Evolutionary conservation across 2,888 invertebrate species (phyloP).

Genomic region (Torymus tubicola): DNA sequence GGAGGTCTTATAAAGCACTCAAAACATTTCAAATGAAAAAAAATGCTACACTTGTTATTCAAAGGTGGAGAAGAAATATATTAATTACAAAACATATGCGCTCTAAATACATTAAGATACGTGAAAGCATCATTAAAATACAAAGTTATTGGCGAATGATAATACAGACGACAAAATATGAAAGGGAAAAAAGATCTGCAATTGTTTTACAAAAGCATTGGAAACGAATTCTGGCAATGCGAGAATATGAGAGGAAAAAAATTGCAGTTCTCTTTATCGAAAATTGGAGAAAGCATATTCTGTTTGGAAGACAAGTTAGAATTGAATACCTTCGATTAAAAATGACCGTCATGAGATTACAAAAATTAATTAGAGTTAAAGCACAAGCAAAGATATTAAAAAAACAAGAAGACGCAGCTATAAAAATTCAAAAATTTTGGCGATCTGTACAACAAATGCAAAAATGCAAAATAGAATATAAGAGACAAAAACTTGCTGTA

Average conservation of each 20-base stretch:
- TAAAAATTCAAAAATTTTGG: slow-evolving; percentile 71
- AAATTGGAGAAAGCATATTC: slow-evolving; percentile 58
- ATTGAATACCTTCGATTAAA: slow-evolving; percentile 46
- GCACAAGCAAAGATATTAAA: neutral
- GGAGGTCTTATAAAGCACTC: slow-evolving; percentile 74
- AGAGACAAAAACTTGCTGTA: slow-evolving; percentile 63
- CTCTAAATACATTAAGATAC: neutral
- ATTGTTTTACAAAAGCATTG: slow-evolving; percentile 75
- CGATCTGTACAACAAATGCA: slow-evolving; percentile 58
- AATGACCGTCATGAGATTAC: slow-evolving; percentile 21
- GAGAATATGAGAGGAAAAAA: slow-evolving; percentile 57
- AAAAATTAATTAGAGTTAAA: slow-evolving; percentile 16
- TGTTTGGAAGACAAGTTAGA: slow-evolving; percentile 52
- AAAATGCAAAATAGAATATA: slow-evolving; percentile 49
- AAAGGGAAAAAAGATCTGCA: slow-evolving; percentile 62
- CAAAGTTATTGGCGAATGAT: slow-evolving; percentile 39
- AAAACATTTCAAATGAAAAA: slow-evolving; percentile 55
- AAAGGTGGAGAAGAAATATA: slow-evolving; percentile 33
- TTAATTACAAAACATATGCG: neutral
- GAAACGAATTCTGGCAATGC: slow-evolving; percentile 62
- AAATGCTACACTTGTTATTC: slow-evolving; percentile 36
- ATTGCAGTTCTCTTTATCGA: slow-evolving; percentile 63
- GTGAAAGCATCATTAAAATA: neutral
- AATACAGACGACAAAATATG: neutral
- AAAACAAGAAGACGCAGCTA: slow-evolving; percentile 57